Evolutionary conservation across 2,797 vertebrate species (phyloP).

Genomic region (Borostomias antarcticus): DNA sequence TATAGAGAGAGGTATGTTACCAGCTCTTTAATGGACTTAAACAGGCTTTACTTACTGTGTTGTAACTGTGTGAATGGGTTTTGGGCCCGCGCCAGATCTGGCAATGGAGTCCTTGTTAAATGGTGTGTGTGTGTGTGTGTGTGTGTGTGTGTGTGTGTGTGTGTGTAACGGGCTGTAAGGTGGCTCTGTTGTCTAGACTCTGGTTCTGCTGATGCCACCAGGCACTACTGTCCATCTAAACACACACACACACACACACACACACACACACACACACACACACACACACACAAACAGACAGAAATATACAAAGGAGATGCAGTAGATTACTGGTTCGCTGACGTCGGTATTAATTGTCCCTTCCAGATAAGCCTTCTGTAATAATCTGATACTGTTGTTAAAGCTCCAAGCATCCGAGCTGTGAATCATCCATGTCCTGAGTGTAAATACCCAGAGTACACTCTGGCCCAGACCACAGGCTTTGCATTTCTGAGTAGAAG

Average conservation of each 20-base stretch:
- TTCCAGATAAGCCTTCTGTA: conserved; percentile 2
- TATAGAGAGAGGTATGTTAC: conserved; percentile 35
- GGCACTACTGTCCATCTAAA: neutral
- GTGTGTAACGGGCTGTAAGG: neutral
- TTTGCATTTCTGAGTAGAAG: neutral
- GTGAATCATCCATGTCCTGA: neutral
- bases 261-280: neutral
- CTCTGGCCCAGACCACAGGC: neutral
- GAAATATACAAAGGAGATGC: neutral
- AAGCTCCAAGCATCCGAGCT: neutral
- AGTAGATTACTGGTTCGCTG: neutral
- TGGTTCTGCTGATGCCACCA: neutral
- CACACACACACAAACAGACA: neutral
- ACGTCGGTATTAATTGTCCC: neutral
- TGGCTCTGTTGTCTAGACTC: neutral
- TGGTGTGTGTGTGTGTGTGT: conserved; percentile 1
- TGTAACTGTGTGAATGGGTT: conserved; percentile 45
- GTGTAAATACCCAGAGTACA: neutral
- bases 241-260: neutral
- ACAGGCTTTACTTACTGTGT: conserved; percentile 47
- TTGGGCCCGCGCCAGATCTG: conserved; percentile 44
- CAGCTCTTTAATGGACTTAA: conserved; percentile 54
- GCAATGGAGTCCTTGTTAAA: conserved; percentile 20
- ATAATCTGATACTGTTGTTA: neutral
- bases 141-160: neutral